These are phyloP conservation scores for Hypsopygia costalis DNA, from an alignment of 2,888 invertebrate species.

Conservation along the genomic window DNA sequence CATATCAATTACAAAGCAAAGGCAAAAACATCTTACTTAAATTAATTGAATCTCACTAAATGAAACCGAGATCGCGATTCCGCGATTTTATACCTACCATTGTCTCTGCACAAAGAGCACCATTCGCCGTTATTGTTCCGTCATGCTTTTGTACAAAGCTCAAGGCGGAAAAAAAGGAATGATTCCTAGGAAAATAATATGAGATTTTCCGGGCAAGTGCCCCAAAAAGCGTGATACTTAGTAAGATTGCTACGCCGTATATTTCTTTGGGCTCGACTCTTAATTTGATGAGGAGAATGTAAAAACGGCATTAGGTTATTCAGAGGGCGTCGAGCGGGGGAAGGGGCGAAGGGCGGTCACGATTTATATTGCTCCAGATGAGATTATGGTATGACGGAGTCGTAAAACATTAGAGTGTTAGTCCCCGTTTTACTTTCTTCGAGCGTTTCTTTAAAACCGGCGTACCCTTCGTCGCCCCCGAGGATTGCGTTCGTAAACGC, in stretches of 20 bases:
- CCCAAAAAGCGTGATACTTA: conserved; percentile 42
- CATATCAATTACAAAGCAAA: conserved; percentile 31
- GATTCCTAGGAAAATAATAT: conserved; percentile 51
- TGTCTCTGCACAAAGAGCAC: conserved; percentile 49
- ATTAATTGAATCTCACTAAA: conserved; percentile 48
- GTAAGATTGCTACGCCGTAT: conserved; percentile 54
- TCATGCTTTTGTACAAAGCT: conserved; percentile 39
- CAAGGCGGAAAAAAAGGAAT: conserved; percentile 29
- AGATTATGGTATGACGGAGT: conserved; percentile 48
- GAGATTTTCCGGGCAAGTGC: conserved; percentile 45
- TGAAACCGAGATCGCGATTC: conserved; percentile 33
- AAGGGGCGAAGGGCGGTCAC: conserved; percentile 29
- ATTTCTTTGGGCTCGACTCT: conserved; percentile 51
- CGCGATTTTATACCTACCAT: conserved; percentile 35
- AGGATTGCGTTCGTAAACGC: not conserved
- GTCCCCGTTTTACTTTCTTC: conserved; percentile 8
- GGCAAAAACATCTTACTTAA: conserved; percentile 34
- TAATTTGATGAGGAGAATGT: conserved; percentile 65
- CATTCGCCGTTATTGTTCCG: conserved; percentile 48
- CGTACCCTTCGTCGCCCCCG: not conserved
- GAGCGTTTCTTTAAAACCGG: conserved; percentile 2
- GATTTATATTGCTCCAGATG: conserved; percentile 55
- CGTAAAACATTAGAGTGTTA: conserved; percentile 39
- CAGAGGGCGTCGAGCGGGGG: conserved; percentile 26
- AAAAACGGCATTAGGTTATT: conserved; percentile 59